phyloP scores from a whole-genome alignment of 2,888 invertebrate genomes.

The Alviniconcha strummeri region DNA sequence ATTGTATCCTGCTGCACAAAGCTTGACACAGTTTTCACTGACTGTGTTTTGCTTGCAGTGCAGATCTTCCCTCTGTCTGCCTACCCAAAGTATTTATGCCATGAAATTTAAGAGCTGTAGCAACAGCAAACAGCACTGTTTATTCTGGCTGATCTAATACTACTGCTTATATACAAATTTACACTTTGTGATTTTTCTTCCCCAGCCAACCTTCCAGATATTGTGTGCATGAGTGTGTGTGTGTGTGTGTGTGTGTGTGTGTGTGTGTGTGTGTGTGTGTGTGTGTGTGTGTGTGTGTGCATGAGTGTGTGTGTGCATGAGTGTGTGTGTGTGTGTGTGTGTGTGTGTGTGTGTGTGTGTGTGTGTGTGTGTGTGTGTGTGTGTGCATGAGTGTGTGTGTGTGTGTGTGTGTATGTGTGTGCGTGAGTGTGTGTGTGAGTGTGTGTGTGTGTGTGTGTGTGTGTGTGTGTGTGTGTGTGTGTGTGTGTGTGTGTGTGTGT shows the following conservation, averaged over 20 bases:
- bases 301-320: neutral
- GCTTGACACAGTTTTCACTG: too few relatives aligned
- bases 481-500: conserved; percentile 15
- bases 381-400: neutral
- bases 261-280: neutral
- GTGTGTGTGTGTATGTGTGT: conserved; percentile 1
- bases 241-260: neutral
- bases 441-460: conserved; percentile 10
- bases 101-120: too few relatives aligned
- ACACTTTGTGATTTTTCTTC: neutral
- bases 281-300: neutral
- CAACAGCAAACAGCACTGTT: too few relatives aligned
- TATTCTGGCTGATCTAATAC: too few relatives aligned
- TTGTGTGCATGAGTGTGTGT: neutral
- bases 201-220: neutral
- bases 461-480: conserved; percentile 13
- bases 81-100: too few relatives aligned
- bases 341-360: neutral
- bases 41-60: too few relatives aligned
- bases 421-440: neutral
- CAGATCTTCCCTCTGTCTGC: too few relatives aligned
- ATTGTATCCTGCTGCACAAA: too few relatives aligned
- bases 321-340: neutral
- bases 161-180: neutral
- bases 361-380: conserved; percentile 4